Base-by-base conservation (phyloP, 2,113 vertebrate species). In the Phylloscopus trochiloides region DNA sequence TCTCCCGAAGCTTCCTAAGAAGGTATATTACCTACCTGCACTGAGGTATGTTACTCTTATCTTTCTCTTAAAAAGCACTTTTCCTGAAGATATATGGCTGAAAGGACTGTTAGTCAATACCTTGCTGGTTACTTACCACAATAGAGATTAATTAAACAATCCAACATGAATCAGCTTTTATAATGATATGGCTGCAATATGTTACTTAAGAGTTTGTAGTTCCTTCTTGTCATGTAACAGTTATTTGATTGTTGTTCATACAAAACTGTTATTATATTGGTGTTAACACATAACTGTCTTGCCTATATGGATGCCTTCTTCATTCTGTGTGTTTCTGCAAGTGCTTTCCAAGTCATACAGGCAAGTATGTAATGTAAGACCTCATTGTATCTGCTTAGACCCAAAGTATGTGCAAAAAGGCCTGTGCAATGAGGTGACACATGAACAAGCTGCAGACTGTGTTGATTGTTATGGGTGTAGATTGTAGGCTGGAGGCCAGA, bases 301-400 rank as follows among this genome's bases (percentile, higher is more conserved):
- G 42, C 29, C 38, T 28, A 3, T 12, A 26, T 0, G 2, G 25
- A 34, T 36, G 14, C 1, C 25, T 43, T 70, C 42, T 43, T 45
- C 9, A 21, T 34, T 43, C 25, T 10, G 20, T 31, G 1, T 26
- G 5, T 52, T 86, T 68, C 59, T 61, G 28, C 52, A 87, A 67
- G 14, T 40, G 21, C 21, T 21, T 66, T 72, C 28, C 19, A 72
- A 63, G 31, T 31, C 34, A 58, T 28, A 21, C 11, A 32, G 13
- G 28, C 24, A 71, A 32, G 17, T 13, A 62, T 4, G 3, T 18
- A 62, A 32, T 9, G 18, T 48, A 71, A 66, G 43, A 7, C 8
- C 12, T 57, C 15, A 3, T 22, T 4, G 6, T 24, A 58, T 45
- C 38, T 58, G 12, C 8, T 15, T 50, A 14, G 48, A 29, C 40